Conservation (phyloP, 2,797 vertebrate species). For the Molossus molossus region DNA sequence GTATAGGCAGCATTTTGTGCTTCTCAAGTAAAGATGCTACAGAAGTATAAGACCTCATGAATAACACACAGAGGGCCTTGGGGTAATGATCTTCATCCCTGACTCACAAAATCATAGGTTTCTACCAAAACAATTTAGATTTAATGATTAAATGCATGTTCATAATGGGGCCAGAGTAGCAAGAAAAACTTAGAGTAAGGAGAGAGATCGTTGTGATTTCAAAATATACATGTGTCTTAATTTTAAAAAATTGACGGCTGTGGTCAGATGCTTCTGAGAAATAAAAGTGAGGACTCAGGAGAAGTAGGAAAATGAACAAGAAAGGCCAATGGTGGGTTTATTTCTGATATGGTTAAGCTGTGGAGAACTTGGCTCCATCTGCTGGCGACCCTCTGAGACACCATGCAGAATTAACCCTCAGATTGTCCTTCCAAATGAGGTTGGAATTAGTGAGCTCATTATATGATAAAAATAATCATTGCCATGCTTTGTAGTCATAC, state of each 20-base stretch:
- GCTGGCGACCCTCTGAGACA: not conserved
- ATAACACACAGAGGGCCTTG: slow-evolving; percentile 24
- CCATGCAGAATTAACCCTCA: not conserved
- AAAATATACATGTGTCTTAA: slow-evolving; percentile 5
- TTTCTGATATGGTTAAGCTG: not conserved
- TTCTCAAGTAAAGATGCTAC: not conserved
- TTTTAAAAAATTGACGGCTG: slow-evolving; percentile 33
- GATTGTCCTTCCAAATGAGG: not conserved
- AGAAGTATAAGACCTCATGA: slow-evolving; percentile 52
- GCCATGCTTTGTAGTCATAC: not conserved
- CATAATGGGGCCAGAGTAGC: slow-evolving; percentile 36
- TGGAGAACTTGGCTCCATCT: not conserved
- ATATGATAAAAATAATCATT: slow-evolving; percentile 9
- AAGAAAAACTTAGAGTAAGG: not conserved
- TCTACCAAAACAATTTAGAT: slow-evolving; percentile 73
- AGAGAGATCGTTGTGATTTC: slow-evolving; percentile 1
- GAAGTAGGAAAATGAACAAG: not conserved
- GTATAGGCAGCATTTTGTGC: not conserved
- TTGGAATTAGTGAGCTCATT: slow-evolving; percentile 23
- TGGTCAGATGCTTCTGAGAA: not conserved
- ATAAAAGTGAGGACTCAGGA: not conserved
- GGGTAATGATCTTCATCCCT: slow-evolving; percentile 63
- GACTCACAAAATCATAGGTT: slow-evolving; percentile 71
- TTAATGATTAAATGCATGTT: slow-evolving; percentile 53
- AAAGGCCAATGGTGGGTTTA: not conserved